Evolutionary conservation across 1,140 invertebrate species (phyloP), one percentile per base, ranked within the genome.

Genomic region (Apis cerana): DNA sequence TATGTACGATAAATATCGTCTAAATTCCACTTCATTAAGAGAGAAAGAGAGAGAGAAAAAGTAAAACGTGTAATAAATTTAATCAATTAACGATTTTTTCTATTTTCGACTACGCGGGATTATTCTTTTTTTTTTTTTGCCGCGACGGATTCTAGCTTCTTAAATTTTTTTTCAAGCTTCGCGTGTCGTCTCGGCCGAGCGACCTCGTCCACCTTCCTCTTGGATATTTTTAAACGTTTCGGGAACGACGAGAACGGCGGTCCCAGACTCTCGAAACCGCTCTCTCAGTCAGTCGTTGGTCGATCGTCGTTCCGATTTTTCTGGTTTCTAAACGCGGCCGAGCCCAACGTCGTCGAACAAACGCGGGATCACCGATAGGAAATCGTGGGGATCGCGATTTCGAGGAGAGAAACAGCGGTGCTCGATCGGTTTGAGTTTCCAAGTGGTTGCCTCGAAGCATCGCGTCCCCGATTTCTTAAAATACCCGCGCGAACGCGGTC

Each of bases 201-300:
- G 86, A 88, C 86, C 85, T 80, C 74, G 70, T 82, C 76, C 82
- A 83, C 85, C 62, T 87, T 84, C 86, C 58, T 48, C 74, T 48
- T 23, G 56, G 82, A 64, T 88, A 88, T 88, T 88, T 88, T 88
- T 88, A 88, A 88, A 84, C 86, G 61, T 79, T 87, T 78, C 76
- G 58, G 27, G 75, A 17, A 52, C 68, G 23, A 69, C 48, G 23
- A 59, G 76, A 13, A 75, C 76, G 21, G 70, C 77, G 54, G 58
- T 61, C 56, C 33, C 19, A 17, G 21, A 61, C 52, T 75, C 59
- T 75, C 59, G 58, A 68, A 23, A 5, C 64, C 50, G n/a, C 72
- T 77, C 75, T 43, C 33, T 43, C 33, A 43, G 75, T 13, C 85
- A 88, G 86, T 88, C 72, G 77, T 64, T 54, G 64, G 62, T 58